Evolutionary conservation across 2,113 vertebrate species (phyloP).

Genomic region (Epinephelus lanceolatus): DNA sequence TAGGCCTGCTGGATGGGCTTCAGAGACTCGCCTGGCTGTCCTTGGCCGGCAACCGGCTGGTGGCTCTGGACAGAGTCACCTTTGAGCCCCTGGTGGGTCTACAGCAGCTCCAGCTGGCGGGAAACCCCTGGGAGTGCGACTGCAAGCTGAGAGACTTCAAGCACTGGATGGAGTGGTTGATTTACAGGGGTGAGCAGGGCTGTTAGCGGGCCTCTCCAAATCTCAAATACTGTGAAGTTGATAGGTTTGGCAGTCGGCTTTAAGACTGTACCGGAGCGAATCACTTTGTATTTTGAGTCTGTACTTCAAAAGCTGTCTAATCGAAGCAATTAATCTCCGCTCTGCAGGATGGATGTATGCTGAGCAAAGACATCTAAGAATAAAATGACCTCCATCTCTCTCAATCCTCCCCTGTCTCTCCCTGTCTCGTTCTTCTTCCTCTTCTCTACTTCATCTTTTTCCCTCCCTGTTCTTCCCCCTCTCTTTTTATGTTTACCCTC

Average conservation of each 20-base stretch:
- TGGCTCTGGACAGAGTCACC: constrained; percentile 88
- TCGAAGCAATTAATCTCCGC: constrained; percentile 51
- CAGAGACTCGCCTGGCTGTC: constrained; percentile 90
- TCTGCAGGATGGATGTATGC: constrained; percentile 40
- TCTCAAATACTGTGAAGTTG: constrained; percentile 18
- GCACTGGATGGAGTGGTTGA: constrained; percentile 97
- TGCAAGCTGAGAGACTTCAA: constrained; percentile 94
- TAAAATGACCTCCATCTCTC: constrained; percentile 56
- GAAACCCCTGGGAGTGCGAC: constrained; percentile 96
- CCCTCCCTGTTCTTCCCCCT: background rate
- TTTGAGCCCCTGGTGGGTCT: constrained; percentile 90
- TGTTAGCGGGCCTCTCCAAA: constrained; percentile 14
- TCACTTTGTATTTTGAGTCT: constrained; percentile 30
- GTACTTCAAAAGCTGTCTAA: constrained; percentile 49
- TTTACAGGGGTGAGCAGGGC: constrained; percentile 89
- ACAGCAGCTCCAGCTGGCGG: constrained; percentile 89
- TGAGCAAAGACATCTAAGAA: constrained; percentile 48
- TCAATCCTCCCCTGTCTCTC: constrained; percentile 43
- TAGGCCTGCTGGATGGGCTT: constrained; percentile 89
- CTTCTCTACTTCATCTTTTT: background rate
- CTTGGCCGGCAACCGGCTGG: constrained; percentile 89
- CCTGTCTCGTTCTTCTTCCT: constrained; percentile 11
- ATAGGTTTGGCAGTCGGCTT: constrained; percentile 10
- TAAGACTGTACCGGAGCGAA: constrained; percentile 10
- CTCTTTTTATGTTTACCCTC: constrained; percentile 16